These are phyloP conservation scores for Euplexia lucipara DNA, from an alignment of 2,888 invertebrate genomes.

Conservation along the genomic window DNA sequence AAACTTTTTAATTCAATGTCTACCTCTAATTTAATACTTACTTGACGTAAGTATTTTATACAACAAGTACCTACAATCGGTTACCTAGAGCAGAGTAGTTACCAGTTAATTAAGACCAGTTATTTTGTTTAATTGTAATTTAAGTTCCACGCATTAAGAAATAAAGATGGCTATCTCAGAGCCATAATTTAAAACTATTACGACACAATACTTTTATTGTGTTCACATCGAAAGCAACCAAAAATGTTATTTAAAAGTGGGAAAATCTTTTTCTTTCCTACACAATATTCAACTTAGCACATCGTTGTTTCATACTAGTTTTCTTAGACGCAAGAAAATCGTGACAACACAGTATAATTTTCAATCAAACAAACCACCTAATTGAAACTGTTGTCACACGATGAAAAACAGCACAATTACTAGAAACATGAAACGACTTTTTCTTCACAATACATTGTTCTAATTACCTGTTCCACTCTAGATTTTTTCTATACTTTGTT, in stretches of 20 bases:
- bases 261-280: background rate
- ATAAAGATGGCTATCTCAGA: conserved; percentile 72
- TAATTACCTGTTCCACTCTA: conserved; percentile 42
- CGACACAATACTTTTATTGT: conserved; percentile 46
- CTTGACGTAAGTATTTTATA: conserved; percentile 33
- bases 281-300: conserved; percentile 3
- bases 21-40: conserved; percentile 20
- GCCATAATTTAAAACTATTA: conserved; percentile 56
- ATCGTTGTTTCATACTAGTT: conserved; percentile 16
- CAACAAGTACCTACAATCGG: conserved; percentile 25
- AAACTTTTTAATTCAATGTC: conserved; percentile 33
- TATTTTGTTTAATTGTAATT: conserved; percentile 71
- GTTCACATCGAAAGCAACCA: conserved; percentile 24
- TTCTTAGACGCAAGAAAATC: conserved; percentile 34
- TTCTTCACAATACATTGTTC: conserved; percentile 47
- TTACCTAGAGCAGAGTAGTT: conserved; percentile 45
- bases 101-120: conserved; percentile 67
- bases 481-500: conserved; percentile 34
- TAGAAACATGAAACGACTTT: conserved; percentile 44
- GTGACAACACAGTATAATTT: conserved; percentile 44
- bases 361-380: conserved; percentile 43
- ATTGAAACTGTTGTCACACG: conserved; percentile 59
- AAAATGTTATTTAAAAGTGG: background rate
- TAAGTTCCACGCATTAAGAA: conserved; percentile 67
- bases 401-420: conserved; percentile 51